These are phyloP conservation scores for Conchocele bisecta DNA, from an alignment of 2,888 invertebrate genomes.

Conservation along the genomic window DNA sequence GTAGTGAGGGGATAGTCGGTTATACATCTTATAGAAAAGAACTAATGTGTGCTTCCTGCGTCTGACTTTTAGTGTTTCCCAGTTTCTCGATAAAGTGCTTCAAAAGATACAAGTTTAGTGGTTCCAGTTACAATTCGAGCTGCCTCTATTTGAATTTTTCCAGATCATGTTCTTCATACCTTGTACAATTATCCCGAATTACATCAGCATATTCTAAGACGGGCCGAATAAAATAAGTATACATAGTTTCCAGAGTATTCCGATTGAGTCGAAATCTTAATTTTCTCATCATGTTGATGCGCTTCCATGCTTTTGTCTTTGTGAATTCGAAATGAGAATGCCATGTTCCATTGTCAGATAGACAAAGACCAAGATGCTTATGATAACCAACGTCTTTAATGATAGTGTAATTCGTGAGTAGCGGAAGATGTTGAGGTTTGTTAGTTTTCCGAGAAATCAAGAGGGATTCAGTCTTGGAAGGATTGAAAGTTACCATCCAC, in stretches of 20 bases:
- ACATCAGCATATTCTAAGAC: neutral
- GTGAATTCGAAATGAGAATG: neutral
- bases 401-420: neutral
- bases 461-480: neutral
- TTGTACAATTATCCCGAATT: neutral
- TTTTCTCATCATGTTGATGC: neutral
- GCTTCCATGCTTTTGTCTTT: neutral
- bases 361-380: neutral
- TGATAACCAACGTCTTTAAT: neutral
- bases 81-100: neutral
- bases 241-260: neutral
- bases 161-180: neutral
- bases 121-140: neutral
- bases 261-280: neutral
- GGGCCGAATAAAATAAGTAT: neutral
- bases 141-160: conserved; percentile 9
- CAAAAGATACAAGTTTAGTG: neutral
- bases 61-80: neutral
- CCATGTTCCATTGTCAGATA: neutral
- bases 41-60: neutral
- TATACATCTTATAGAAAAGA: neutral
- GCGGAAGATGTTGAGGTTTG: neutral
- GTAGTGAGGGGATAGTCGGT: neutral
- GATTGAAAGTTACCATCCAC: conserved; percentile 3
- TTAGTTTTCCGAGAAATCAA: neutral